Conservation (phyloP, 2,888 invertebrate species). For the Zygogramma bicolorata region DNA sequence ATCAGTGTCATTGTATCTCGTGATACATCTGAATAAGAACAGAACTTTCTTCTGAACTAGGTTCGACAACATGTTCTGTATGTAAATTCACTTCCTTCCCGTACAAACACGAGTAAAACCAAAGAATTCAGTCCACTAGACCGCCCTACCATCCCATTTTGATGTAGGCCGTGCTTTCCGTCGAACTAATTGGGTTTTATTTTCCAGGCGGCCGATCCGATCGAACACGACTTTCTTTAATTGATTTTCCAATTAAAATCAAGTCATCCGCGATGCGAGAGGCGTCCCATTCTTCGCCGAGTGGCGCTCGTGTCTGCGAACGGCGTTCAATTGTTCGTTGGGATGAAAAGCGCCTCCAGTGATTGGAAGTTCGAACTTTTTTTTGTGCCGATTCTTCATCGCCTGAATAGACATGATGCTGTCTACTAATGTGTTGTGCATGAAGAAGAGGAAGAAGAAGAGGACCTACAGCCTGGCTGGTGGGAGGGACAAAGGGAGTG, state of each 20-base stretch:
- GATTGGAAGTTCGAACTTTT: neutral
- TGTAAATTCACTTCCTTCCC: too few relatives aligned
- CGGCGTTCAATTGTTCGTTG: slow-evolving; percentile 6
- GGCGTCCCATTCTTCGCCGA: slow-evolving; percentile 20
- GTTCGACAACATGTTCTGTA: too few relatives aligned
- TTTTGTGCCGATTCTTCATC: neutral
- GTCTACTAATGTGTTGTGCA: slow-evolving; percentile 62
- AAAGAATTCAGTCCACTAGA: neutral
- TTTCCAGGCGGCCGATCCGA: slow-evolving; percentile 27
- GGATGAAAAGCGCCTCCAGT: neutral
- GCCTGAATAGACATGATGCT: slow-evolving; percentile 53
- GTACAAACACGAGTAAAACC: neutral
- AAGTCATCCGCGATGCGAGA: slow-evolving; percentile 35
- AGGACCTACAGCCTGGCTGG: slow-evolving; percentile 60
- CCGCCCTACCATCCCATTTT: neutral
- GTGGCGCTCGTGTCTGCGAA: slow-evolving; percentile 25
- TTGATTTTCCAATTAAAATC: slow-evolving; percentile 36
- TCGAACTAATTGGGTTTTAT: slow-evolving; percentile 24
- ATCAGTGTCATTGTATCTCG: too few relatives aligned
- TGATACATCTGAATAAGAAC: too few relatives aligned
- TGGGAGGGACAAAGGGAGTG: slow-evolving; percentile 22
- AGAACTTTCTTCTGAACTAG: too few relatives aligned
- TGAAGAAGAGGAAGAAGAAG: slow-evolving; percentile 64
- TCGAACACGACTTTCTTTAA: slow-evolving; percentile 28
- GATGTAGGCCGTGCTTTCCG: neutral